Base-by-base conservation (phyloP, 2,113 vertebrate species). In the Tretioscincus oriximinensis region DNA sequence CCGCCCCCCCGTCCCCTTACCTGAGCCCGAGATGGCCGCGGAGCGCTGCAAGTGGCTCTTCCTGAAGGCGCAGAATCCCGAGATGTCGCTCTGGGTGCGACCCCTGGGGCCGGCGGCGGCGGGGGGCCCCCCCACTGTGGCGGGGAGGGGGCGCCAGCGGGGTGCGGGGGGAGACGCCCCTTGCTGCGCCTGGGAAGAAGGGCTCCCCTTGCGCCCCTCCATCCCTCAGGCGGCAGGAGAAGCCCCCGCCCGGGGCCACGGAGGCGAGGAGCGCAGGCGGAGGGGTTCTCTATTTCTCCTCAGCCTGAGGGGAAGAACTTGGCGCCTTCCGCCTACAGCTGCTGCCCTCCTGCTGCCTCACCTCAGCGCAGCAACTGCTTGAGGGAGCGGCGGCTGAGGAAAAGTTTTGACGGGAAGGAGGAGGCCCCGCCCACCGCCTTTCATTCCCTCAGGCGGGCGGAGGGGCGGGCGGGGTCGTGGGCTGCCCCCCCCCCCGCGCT, bases 11-110 rank as follows among this genome's bases (percentile, higher is more conserved):
- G 61, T n/a, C 1, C 73, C 24, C 78, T 92, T 94, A 96, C 95
- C 95, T 95, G 95, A 96, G 67, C 94, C 93, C 0, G 94, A 88
- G 90, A 94, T 90, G n/a, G n/a, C n/a, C 88, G 75, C 85, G 74
- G 92, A 89, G 14, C 92, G 91, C 65, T 93, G 92, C 76, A 89
- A 89, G 84, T 90, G 92, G 81, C 79, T 92, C 81, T 92, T 86
- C 64, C 94, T 90, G 22, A 86, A 92, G 67, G 81, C 78, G 29
- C 81, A 84, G 85, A 87, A 90, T 16, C 94, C 81, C 26, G 94
- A 93, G 82, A 95, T 91, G 82, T 95, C 95, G 87, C 95, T 95
- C 86, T 95, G 94, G 49, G 95, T 94, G 80, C 95, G 95, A 66
- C 93, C 94, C 2, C 95, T 91, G 82, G 90, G 92, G 35, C 91